Base-by-base conservation (phyloP, 1,140 invertebrate genomes). In the Drosophila leontia region DNA sequence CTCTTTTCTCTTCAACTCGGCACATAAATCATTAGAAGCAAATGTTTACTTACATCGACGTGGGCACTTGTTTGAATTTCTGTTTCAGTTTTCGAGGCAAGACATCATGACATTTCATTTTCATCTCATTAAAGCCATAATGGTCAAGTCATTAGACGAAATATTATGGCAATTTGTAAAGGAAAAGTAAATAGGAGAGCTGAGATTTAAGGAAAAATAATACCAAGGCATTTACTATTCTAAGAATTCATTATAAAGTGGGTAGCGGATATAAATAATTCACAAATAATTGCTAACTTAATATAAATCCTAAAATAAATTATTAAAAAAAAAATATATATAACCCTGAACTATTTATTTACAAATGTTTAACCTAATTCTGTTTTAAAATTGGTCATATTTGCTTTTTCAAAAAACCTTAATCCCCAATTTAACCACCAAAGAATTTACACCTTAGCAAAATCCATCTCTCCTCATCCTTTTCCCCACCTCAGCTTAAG, bases 21-120 rank as follows among this genome's bases (percentile, higher is more conserved):
- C 59, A 69, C 74, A 84, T 85, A 84, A 68, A 84, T 84, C 82
- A 84, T 84, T 84, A 75, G 53, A 78, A 56, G 78, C 50, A 85
- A 84, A 84, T 84, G 74, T 85, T 84, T 81, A 70, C 69, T 47
- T 45, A 41, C 19, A 15, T 15, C 29, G 1, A 11, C 50, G 59
- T 62, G 57, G 50, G 35, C 45, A 35, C 29, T 51, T 80, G 41
- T 80, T 76, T 72, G 58, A 74, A 64, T 37, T 77, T 57, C 65
- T 48, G 19, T 58, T 41, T n/a, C 35, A 9, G 39, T 29, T 12
- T 17, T 12, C 7, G 0, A 41, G 65, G 39, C 63, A 44, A 44
- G 62, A 55, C 39, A 26, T 70, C 44, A 11, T 59, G 55, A 44
- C 45, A 72, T 74, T 74, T 11, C 45, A 72, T 35, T 41, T 47